phyloP scores from a whole-genome alignment of 2,888 invertebrate species.

The Idaea straminata region DNA sequence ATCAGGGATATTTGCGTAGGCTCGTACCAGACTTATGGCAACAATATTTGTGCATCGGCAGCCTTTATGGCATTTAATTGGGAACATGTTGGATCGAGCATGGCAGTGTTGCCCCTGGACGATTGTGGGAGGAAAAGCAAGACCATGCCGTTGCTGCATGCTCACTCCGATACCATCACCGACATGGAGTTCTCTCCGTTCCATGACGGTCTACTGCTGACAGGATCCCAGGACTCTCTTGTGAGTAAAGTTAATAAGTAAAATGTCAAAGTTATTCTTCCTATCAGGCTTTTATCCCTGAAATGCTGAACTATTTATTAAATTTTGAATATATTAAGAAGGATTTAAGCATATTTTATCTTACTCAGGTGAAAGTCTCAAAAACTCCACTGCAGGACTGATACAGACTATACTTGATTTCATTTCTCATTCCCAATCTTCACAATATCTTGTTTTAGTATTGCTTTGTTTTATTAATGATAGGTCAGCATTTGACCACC shows the following conservation, averaged over 20 bases:
- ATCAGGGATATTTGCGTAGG: constrained; percentile 94
- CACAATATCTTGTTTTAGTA: no score
- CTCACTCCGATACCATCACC: constrained; percentile 94
- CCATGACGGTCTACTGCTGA: constrained; percentile 94
- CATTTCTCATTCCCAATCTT: no score
- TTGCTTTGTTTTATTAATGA: no score
- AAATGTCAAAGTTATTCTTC: no score
- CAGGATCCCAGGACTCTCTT: constrained; percentile 93
- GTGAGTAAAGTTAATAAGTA: no score
- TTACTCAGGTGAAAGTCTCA: constrained; percentile 11
- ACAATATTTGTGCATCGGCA: constrained; percentile 95
- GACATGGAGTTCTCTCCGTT: constrained; percentile 98
- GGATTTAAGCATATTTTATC: constrained; percentile 15
- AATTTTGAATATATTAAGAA: no score
- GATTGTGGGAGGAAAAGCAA: constrained; percentile 94
- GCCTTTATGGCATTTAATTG: constrained; percentile 97
- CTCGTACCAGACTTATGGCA: constrained; percentile 96
- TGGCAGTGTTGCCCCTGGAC: constrained; percentile 92
- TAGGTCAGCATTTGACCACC: no score
- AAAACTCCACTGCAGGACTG: no score
- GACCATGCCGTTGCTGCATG: constrained; percentile 91
- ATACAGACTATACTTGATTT: no score
- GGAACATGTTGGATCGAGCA: constrained; percentile 94
- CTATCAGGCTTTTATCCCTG: no score
- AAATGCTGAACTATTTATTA: no score